phyloP scores from a whole-genome alignment of 1,140 invertebrate species.

The Magallana angulata region DNA sequence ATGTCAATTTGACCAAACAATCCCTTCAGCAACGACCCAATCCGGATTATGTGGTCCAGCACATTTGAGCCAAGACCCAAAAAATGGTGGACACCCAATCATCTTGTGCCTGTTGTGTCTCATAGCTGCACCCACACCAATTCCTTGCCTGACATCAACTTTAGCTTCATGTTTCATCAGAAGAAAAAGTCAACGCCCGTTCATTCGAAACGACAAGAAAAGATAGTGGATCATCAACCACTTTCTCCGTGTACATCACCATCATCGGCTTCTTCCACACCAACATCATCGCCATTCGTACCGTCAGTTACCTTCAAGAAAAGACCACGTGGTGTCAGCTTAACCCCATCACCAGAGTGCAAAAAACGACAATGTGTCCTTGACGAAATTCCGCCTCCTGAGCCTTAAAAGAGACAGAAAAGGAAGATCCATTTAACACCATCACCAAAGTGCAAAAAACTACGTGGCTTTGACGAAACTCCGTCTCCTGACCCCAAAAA shows the following conservation, averaged over 20 bases:
- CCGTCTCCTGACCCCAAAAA: too few relatives aligned
- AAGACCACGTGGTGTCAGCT: background rate
- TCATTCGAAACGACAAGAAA: background rate
- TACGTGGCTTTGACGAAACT: too few relatives aligned
- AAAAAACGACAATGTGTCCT: too few relatives aligned
- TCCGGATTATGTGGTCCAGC: constrained; percentile 35
- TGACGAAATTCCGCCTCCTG: too few relatives aligned
- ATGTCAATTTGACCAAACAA: background rate
- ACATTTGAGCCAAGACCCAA: background rate
- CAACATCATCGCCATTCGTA: background rate
- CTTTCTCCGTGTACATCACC: background rate
- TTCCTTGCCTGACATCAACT: too few relatives aligned
- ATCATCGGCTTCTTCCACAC: background rate
- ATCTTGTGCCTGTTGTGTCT: background rate
- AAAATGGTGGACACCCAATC: constrained; percentile 9
- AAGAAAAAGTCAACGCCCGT: background rate
- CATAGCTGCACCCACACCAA: background rate
- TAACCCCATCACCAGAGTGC: background rate
- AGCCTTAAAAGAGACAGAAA: too few relatives aligned
- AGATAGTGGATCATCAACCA: background rate
- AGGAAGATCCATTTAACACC: too few relatives aligned
- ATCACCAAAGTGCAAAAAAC: too few relatives aligned
- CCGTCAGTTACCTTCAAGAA: background rate
- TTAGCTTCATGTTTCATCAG: background rate
- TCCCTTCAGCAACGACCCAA: background rate